A percentile compares a stretch with the other conserved stretches of the same genome.
phyloP scores from a whole-genome alignment of 92 coral and sea anemone genomes.

The Actinernus sp. region DNA sequence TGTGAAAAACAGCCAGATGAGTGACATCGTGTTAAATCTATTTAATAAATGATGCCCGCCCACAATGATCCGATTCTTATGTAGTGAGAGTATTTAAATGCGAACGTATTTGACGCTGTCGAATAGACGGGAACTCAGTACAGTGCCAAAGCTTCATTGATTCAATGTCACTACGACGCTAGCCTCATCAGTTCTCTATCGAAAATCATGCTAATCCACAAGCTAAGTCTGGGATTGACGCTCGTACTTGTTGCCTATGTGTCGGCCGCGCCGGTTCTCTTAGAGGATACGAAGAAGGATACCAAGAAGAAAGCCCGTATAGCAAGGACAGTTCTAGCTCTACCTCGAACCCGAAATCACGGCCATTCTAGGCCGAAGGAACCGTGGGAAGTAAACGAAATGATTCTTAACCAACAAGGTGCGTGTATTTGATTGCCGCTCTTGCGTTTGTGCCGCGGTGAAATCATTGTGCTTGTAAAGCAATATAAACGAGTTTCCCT shows the following conservation, averaged over 20 bases:
- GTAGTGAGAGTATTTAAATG: constrained; percentile 66
- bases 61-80: constrained; percentile 78
- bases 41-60: constrained; percentile 87
- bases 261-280: constrained; percentile 77
- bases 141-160: constrained; percentile 42
- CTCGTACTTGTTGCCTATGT: constrained; percentile 75
- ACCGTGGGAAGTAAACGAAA: constrained; percentile 98
- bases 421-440: constrained; percentile 35
- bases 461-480: no score
- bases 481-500: no score
- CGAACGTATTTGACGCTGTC: constrained; percentile 13
- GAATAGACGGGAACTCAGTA: constrained; percentile 14
- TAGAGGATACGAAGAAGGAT: constrained; percentile 46
- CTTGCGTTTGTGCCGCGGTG: background rate
- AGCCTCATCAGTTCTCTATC: no score
- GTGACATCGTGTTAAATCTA: constrained; percentile 88
- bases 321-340: constrained; percentile 7
- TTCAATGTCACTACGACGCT: background rate
- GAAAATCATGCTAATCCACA: constrained; percentile 71
- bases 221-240: constrained; percentile 64
- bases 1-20: constrained; percentile 87
- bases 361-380: constrained; percentile 52
- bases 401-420: constrained; percentile 58
- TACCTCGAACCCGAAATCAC: constrained; percentile 4
- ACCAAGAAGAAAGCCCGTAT: constrained; percentile 67